Evolutionary conservation across 2,888 invertebrate species (phyloP).

Genomic region (Lepidochitona cinerea): DNA sequence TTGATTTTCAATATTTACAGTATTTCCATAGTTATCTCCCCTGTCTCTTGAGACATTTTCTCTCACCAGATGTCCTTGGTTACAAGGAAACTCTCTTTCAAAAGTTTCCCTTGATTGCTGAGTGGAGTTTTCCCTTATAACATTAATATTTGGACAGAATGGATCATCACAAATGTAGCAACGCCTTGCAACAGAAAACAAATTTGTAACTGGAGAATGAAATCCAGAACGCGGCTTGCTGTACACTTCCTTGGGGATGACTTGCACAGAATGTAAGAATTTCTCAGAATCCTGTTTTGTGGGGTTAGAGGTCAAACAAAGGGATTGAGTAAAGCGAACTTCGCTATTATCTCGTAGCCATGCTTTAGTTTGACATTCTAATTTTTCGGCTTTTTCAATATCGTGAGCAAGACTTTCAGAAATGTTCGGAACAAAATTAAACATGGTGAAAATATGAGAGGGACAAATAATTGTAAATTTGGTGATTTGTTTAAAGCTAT

Average conservation of each 20-base stretch:
- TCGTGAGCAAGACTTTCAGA: background rate
- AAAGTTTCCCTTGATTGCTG: too few species aligned
- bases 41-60: too few species aligned
- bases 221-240: background rate
- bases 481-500: too few species aligned
- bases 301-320: background rate
- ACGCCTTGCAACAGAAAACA: background rate
- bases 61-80: too few species aligned
- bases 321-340: background rate
- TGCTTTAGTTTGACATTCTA: background rate
- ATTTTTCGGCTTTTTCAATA: background rate
- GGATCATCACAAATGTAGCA: conserved; percentile 7
- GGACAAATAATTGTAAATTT: too few species aligned
- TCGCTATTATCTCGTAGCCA: background rate
- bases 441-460: background rate
- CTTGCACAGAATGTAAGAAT: background rate
- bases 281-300: background rate
- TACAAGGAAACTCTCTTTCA: too few species aligned
- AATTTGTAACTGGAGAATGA: background rate
- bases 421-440: background rate
- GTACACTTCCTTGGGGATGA: background rate
- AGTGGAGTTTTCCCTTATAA: background rate
- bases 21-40: too few species aligned
- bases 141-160: background rate
- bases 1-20: too few species aligned